Evolutionary conservation across 2,888 invertebrate genomes (phyloP), one percentile per base, ranked within the genome.

Genomic region (Zonitis immaculata): DNA sequence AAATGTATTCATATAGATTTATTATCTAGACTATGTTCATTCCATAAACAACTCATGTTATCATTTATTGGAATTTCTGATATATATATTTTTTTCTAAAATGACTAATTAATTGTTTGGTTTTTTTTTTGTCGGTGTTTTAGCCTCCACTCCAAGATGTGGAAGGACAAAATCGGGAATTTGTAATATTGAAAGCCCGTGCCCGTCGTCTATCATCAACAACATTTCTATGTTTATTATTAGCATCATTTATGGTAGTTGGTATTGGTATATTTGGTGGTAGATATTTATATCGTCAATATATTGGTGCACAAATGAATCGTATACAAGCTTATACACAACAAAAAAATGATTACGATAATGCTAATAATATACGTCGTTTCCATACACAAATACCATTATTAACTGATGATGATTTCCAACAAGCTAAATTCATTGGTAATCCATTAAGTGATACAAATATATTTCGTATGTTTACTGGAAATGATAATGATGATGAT

Each of bases 271-370:
- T 86, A 30, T 74, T 83, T 48, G 84, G 86, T 6, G 91, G 90
- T 4, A 80, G 89, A 50, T 84, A 88, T 69, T 77, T 93, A 48
- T 92, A 91, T 76, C 82, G 84, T 48, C 84, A 89, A 64, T 87
- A 88, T 71, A 79, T 84, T 11, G 80, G 81, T 51, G 79, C 78
- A 43, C 82, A 83, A 70, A 73, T 79, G 68, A 81, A 82, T 50
- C 80, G 81, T 39, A 39, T 39, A 39, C 39, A 39, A 20, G 39
- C 39, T n/a, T 39, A 39, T 39, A 39, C 39, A 39, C 39, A 39
- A 39, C 9, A 39, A 39, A 9, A 18, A 28, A 28, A n/a, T n/a
- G 39, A 39, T 39, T 18, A 18, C 18, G 11, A 39, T 9, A 39
- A 20, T 39, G 20, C 7, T 16, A 35, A 39, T 20, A 39, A 39